Conservation (phyloP, 2,113 vertebrate species). For the Pavo muticus region DNA sequence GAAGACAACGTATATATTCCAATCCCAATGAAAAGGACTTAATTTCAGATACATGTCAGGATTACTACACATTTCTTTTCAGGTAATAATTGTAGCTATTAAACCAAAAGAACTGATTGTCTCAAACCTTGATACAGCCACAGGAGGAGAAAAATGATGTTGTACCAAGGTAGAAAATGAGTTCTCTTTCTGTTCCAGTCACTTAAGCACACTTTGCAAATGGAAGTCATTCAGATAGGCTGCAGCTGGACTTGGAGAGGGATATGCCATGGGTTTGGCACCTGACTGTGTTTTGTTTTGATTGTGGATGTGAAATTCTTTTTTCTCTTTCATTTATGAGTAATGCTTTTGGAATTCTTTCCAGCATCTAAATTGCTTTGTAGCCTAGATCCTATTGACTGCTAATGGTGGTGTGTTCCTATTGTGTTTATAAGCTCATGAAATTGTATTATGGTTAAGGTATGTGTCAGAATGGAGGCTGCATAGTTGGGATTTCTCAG, state of each 20-base stretch:
- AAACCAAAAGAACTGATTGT: not conserved
- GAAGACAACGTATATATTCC: not conserved
- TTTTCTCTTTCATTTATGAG: fast-evolving
- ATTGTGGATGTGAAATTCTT: no score
- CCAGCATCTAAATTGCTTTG: not conserved
- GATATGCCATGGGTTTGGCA: not conserved
- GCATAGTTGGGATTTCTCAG: not conserved
- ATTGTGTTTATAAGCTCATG: not conserved
- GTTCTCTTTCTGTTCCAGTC: not conserved
- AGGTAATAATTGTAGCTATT: not conserved
- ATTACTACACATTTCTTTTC: not conserved
- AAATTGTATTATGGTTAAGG: not conserved
- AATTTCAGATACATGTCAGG: not conserved
- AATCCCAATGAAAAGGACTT: not conserved
- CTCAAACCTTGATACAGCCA: not conserved
- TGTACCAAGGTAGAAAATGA: not conserved
- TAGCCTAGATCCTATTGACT: not conserved
- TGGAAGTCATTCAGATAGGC: not conserved
- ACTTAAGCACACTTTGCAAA: not conserved
- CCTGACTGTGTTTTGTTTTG: fast-evolving
- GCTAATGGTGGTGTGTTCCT: not conserved
- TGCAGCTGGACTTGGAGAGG: not conserved
- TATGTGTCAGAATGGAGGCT: fast-evolving
- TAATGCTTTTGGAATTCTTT: not conserved
- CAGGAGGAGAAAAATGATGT: not conserved